phyloP scores from a whole-genome alignment of 2,113 vertebrate species.

The Cranoglanis bouderius region DNA sequence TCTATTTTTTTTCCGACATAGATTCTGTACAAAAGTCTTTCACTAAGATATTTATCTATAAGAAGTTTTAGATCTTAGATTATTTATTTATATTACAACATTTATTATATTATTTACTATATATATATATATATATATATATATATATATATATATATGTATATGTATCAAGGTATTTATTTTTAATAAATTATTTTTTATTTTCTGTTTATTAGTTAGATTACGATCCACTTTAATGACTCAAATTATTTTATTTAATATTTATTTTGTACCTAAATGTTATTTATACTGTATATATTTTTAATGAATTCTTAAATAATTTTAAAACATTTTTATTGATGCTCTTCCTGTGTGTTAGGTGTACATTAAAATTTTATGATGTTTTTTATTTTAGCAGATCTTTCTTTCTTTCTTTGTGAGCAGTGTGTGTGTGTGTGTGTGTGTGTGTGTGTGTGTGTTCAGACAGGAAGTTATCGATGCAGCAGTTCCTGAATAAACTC shows the following conservation, averaged over 20 bases:
- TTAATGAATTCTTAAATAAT: too few relatives aligned
- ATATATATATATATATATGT: background rate
- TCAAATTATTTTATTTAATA: too few relatives aligned
- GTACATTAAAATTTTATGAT: background rate
- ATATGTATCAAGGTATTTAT: background rate
- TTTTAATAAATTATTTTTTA: background rate
- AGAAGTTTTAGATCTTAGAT: too few relatives aligned
- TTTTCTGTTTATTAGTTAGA: background rate
- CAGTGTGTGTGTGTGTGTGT: background rate
- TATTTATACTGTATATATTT: too few relatives aligned
- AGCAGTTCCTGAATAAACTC: constrained; percentile 75
- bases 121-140: background rate
- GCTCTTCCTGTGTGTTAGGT: background rate
- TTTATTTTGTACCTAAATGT: too few relatives aligned
- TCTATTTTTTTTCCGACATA: too few relatives aligned
- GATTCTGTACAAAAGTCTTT: too few relatives aligned
- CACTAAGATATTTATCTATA: too few relatives aligned
- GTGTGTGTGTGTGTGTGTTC: background rate
- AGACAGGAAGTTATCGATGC: constrained; percentile 60
- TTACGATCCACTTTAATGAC: too few relatives aligned
- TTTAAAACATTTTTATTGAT: too few relatives aligned
- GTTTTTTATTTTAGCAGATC: background rate
- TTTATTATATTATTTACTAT: background rate
- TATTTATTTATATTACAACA: background rate
- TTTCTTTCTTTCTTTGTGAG: background rate